These are phyloP conservation scores for Leptoclinus maculatus DNA, from an alignment of 2,797 vertebrate genomes.

Conservation along the genomic window DNA sequence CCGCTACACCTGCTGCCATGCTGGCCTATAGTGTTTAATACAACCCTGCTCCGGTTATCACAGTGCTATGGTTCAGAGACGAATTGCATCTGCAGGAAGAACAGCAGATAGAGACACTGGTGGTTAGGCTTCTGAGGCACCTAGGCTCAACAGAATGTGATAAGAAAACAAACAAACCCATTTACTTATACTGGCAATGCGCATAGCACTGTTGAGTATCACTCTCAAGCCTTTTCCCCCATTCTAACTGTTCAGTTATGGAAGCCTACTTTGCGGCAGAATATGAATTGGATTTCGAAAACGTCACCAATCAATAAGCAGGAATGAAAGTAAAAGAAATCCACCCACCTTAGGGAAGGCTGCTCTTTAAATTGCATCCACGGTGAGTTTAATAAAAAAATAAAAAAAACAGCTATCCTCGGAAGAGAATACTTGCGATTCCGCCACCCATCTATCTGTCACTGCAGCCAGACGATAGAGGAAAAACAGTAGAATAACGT, in stretches of 20 bases:
- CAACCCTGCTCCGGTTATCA: slow-evolving; percentile 73
- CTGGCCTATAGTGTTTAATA: slow-evolving; percentile 72
- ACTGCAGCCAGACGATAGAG: slow-evolving; percentile 64
- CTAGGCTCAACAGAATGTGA: slow-evolving; percentile 36
- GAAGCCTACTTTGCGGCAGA: slow-evolving; percentile 76
- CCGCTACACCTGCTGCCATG: slow-evolving; percentile 96
- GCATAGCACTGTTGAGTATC: slow-evolving; percentile 64
- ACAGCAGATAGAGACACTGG: slow-evolving; percentile 58
- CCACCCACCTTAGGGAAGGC: slow-evolving; percentile 71
- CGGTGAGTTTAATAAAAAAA: slow-evolving; percentile 54
- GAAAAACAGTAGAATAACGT: slow-evolving; percentile 56
- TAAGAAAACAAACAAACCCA: slow-evolving; percentile 50
- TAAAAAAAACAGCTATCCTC: slow-evolving; percentile 43
- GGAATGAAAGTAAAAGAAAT: slow-evolving; percentile 35
- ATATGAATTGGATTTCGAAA: slow-evolving; percentile 61
- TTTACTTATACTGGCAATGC: slow-evolving; percentile 59
- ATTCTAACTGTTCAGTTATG: slow-evolving; percentile 60
- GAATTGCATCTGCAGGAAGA: slow-evolving; percentile 78
- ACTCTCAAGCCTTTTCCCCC: slow-evolving; percentile 57
- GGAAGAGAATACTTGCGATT: slow-evolving; percentile 65
- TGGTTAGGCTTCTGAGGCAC: slow-evolving; percentile 40
- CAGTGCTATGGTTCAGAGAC: slow-evolving; percentile 74
- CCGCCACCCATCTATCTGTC: slow-evolving; percentile 72
- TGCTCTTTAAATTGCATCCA: slow-evolving; percentile 74
- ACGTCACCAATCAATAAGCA: slow-evolving; percentile 38